Conservation (phyloP, 2,888 invertebrate species). For the Drosophila peninsularis region DNA sequence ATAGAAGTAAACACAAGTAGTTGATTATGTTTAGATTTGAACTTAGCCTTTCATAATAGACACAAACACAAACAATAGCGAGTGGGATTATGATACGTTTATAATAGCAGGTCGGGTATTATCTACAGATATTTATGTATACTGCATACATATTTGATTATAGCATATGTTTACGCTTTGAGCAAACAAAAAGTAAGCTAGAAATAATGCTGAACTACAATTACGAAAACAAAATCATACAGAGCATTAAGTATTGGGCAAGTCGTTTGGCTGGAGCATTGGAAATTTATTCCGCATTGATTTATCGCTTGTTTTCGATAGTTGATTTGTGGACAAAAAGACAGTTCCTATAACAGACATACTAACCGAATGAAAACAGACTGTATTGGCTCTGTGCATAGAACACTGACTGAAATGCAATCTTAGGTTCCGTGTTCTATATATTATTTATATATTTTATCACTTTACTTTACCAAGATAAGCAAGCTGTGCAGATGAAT, state of each 20-base stretch:
- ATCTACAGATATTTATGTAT: conserved; percentile 16
- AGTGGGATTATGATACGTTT: conserved; percentile 70
- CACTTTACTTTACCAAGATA: neutral
- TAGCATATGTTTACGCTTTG: conserved; percentile 4
- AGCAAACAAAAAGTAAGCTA: conserved; percentile 17
- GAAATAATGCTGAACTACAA: conserved; percentile 13
- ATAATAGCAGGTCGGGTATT: conserved; percentile 28
- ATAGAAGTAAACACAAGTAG: conserved; percentile 52
- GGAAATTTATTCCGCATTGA: conserved; percentile 2
- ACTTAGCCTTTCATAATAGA: conserved; percentile 51
- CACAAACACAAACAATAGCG: conserved; percentile 75
- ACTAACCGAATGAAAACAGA: too few relatives aligned
- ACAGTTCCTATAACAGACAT: neutral
- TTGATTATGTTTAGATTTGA: conserved; percentile 42
- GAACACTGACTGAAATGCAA: neutral
- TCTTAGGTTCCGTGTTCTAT: too few relatives aligned
- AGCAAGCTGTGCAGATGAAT: neutral
- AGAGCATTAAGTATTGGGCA: neutral
- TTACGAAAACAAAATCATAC: neutral
- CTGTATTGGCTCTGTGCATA: neutral
- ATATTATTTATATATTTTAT: too few relatives aligned
- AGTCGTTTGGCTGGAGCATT: conserved; percentile 9
- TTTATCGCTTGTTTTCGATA: neutral
- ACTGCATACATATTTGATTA: conserved; percentile 3
- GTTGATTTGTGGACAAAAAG: neutral